Conservation (phyloP, 2,113 vertebrate genomes). For the Rhinopomastus cyanomelas region DNA sequence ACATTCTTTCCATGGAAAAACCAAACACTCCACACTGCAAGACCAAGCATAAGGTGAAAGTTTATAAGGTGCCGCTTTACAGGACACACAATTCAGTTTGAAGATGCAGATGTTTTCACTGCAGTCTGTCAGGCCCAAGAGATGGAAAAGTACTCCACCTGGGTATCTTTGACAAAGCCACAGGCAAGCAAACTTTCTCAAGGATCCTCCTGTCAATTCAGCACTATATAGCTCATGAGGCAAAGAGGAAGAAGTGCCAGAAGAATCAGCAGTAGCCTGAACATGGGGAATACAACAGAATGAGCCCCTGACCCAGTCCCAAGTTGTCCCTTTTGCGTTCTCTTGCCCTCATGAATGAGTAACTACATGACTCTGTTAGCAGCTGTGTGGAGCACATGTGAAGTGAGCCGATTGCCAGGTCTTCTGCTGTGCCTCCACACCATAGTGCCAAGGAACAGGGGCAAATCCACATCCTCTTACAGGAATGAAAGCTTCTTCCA, state of each 20-base stretch:
- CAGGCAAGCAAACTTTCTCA: neutral
- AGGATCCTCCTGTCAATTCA: neutral
- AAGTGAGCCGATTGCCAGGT: neutral
- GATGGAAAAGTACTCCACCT: neutral
- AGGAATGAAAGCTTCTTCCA: neutral
- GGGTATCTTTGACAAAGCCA: neutral
- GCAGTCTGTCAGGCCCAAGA: neutral
- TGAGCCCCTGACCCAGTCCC: neutral
- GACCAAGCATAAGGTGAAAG: neutral
- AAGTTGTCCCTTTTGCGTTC: neutral
- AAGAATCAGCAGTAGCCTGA: neutral
- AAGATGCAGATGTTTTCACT: neutral
- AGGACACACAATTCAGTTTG: rapidly evolving
- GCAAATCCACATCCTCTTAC: neutral
- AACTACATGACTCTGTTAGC: neutral
- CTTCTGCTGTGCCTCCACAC: neutral
- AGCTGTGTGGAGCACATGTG: neutral
- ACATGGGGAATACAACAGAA: neutral
- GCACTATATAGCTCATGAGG: neutral
- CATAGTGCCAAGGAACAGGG: neutral
- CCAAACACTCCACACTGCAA: neutral
- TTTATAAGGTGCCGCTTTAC: neutral
- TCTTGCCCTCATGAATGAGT: neutral
- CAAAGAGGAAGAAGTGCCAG: neutral
- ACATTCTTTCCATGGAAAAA: neutral